Percentiles rank a stretch among this genome's conserved stretches.
Evolutionary conservation across 2,113 vertebrate species (phyloP).

Genomic region (human): GRCh38 chr2:98802001-98802500

Average conservation of each 20-base stretch:
- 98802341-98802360: not conserved
- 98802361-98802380: not conserved
- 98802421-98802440: not conserved
- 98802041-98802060: not conserved
- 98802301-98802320: fast-evolving
- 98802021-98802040: not conserved
- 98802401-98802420: not conserved
- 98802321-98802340: not conserved
- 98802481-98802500: not conserved
- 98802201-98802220: not conserved
- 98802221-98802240: not conserved
- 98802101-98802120: too few species aligned
- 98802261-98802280: not conserved
- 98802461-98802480: not conserved
- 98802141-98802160: not conserved
- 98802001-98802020: too few species aligned
- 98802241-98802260: not conserved
- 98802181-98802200: not conserved
- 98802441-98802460: too few species aligned
- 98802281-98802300: not conserved
- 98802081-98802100: not conserved
- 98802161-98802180: too few species aligned
- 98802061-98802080: not conserved
- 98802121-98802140: not conserved
- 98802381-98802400: not conserved